Percentiles rank a stretch among this genome's conserved stretches.
phyloP scores from a whole-genome alignment of 1,140 invertebrate genomes.

The Drosophila biarmipes region DNA sequence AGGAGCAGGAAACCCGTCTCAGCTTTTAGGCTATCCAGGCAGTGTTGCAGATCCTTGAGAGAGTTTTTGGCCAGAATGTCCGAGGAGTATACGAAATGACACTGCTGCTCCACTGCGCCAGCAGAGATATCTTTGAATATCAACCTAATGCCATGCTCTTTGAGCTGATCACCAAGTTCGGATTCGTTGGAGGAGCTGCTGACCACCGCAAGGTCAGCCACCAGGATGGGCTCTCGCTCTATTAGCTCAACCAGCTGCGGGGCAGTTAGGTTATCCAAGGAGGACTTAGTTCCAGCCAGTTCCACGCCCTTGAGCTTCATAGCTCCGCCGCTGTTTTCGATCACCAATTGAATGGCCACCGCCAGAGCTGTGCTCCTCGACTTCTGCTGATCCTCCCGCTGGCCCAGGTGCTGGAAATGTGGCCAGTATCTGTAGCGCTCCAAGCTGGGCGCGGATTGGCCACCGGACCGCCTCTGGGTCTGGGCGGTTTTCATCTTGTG shows the following conservation, averaged over 20 bases:
- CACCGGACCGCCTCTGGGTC: conserved; percentile 91
- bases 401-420: conserved; percentile 86
- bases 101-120: conserved; percentile 87
- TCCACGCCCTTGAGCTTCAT: conserved; percentile 92
- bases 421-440: conserved; percentile 94
- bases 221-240: conserved; percentile 88
- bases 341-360: conserved; percentile 88
- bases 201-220: conserved; percentile 86
- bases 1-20: conserved; percentile 91
- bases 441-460: conserved; percentile 90
- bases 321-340: conserved; percentile 90
- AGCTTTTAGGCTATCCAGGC: conserved; percentile 87
- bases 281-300: conserved; percentile 86
- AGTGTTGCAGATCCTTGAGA: conserved; percentile 85
- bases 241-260: conserved; percentile 86
- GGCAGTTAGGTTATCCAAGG: conserved; percentile 87
- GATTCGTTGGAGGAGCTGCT: conserved; percentile 82
- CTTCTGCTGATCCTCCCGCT: conserved; percentile 85
- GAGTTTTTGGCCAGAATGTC: conserved; percentile 86
- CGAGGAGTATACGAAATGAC: conserved; percentile 87
- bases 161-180: conserved; percentile 74
- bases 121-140: conserved; percentile 85
- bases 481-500: conserved; percentile 95
- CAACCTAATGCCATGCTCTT: conserved; percentile 85
- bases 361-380: conserved; percentile 86